These are phyloP conservation scores for Euphydryas editha DNA, from an alignment of 2,888 invertebrate genomes.

Conservation along the genomic window DNA sequence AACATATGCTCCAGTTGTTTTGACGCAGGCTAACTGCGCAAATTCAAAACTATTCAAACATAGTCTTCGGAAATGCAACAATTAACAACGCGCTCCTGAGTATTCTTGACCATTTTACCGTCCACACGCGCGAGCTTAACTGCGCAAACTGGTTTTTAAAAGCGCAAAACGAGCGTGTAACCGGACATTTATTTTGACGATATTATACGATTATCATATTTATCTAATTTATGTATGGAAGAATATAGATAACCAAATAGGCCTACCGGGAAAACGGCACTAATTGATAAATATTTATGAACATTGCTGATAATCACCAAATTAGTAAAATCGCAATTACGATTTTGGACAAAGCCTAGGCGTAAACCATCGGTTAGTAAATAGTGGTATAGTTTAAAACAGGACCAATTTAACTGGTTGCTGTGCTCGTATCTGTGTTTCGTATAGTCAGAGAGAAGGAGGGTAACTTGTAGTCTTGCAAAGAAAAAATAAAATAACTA, in stretches of 20 bases:
- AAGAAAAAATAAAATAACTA: too few species aligned
- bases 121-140: background rate
- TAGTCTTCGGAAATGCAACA: background rate
- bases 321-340: too few species aligned
- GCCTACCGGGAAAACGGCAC: background rate
- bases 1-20: background rate
- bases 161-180: slow-evolving; percentile 1
- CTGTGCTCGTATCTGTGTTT: too few species aligned
- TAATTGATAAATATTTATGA: background rate
- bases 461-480: too few species aligned
- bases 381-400: too few species aligned
- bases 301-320: too few species aligned
- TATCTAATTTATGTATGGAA: background rate
- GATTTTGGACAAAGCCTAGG: too few species aligned
- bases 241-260: background rate
- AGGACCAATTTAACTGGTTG: too few species aligned
- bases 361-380: too few species aligned
- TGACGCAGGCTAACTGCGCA: background rate
- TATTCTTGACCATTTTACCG: background rate
- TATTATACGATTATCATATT: slow-evolving; percentile 2
- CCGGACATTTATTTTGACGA: slow-evolving; percentile 5
- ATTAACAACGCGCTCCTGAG: background rate
- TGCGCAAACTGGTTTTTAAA: slow-evolving; percentile 6
- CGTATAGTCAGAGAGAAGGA: too few species aligned
- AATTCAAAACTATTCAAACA: background rate